phyloP scores from a whole-genome alignment of 2,797 vertebrate genomes.

The Cossypha niveicapilla region DNA sequence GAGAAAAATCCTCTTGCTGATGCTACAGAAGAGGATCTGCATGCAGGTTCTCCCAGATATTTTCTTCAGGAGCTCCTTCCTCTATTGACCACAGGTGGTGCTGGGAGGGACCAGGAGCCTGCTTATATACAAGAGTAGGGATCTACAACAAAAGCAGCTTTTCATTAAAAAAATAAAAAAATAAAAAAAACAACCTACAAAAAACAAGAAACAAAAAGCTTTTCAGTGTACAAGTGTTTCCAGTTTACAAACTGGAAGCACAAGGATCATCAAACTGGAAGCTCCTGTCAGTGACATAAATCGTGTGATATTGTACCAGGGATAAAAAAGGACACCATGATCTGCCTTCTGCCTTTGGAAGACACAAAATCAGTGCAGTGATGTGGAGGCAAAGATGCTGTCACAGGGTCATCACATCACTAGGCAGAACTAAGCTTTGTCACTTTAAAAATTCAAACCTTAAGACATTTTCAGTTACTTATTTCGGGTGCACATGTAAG shows the following conservation, averaged over 20 bases:
- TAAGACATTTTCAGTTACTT: background rate
- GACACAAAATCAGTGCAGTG: background rate
- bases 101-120: background rate
- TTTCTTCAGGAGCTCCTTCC: background rate
- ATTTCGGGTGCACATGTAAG: background rate
- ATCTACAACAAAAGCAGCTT: background rate
- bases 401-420: background rate
- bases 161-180: too few relatives aligned
- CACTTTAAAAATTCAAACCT: constrained; percentile 3
- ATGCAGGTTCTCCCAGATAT: rapidly evolving
- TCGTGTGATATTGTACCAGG: background rate
- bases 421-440: background rate
- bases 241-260: background rate
- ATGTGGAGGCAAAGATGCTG: background rate
- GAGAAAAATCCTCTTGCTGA: background rate
- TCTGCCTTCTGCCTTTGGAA: background rate
- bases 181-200: background rate
- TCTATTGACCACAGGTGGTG: background rate
- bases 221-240: background rate
- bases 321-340: too few relatives aligned
- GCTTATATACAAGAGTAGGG: rapidly evolving
- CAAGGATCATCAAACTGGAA: background rate
- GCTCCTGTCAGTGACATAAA: background rate
- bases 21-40: background rate
- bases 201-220: too few relatives aligned